phyloP scores from a whole-genome alignment of 2,797 vertebrate species.

The Gallinago solitaria region DNA sequence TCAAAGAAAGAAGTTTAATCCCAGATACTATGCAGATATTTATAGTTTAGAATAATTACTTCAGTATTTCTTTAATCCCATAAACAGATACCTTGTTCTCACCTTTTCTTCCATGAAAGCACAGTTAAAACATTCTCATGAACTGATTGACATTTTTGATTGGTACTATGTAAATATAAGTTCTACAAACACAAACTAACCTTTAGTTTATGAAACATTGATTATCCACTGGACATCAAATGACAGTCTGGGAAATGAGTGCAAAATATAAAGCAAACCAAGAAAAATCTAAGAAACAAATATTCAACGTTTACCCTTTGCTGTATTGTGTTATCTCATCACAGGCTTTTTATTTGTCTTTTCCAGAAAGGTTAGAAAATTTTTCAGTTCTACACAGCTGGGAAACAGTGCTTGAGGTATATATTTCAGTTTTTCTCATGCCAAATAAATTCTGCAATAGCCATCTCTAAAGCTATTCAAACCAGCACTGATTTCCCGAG shows the following conservation, averaged over 20 bases:
- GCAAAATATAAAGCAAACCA: neutral
- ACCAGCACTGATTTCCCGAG: neutral
- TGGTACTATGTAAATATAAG: neutral
- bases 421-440: neutral
- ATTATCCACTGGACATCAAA: neutral
- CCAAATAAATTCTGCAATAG: neutral
- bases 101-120: neutral
- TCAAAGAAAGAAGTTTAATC: neutral
- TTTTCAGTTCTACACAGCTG: neutral
- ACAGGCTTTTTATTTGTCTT: neutral
- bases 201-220: neutral
- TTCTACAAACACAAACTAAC: neutral
- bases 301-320: neutral
- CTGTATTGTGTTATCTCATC: neutral
- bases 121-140: neutral
- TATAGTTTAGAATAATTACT: neutral
- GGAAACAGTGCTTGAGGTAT: neutral
- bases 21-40: neutral
- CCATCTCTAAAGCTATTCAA: neutral
- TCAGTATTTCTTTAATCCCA: neutral
- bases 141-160: neutral
- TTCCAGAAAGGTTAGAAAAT: neutral
- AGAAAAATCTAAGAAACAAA: neutral
- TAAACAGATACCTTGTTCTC: neutral
- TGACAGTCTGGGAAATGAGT: neutral